Evolutionary conservation across 2,797 vertebrate genomes (phyloP).

Genomic region (Mormyrus hasselquistii): DNA sequence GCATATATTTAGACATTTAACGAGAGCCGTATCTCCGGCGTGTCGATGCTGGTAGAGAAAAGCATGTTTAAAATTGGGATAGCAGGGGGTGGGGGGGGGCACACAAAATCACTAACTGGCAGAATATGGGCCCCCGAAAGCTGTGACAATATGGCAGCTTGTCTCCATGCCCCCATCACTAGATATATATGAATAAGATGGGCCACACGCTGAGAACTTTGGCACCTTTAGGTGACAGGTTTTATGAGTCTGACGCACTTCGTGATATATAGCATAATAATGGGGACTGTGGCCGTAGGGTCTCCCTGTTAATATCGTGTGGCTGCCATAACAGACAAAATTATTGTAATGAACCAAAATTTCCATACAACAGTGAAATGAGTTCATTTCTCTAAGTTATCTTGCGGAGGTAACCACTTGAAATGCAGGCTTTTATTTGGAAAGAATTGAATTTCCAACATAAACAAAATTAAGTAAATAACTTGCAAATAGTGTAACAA

Average conservation of each 20-base stretch:
- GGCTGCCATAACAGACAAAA: constrained; percentile 68
- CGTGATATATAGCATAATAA: constrained; percentile 80
- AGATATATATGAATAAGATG: constrained; percentile 61
- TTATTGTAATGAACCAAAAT: constrained; percentile 77
- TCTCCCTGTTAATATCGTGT: constrained; percentile 68
- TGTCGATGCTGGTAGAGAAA: neutral
- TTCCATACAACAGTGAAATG: constrained; percentile 76
- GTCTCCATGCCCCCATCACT: constrained; percentile 50
- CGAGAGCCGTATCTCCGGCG: neutral
- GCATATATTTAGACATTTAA: neutral
- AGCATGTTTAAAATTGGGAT: constrained; percentile 31
- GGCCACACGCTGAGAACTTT: constrained; percentile 59
- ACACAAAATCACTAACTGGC: constrained; percentile 38
- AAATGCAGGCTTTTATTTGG: constrained; percentile 71
- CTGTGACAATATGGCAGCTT: constrained; percentile 45
- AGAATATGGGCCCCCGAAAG: constrained; percentile 46
- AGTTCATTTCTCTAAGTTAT: constrained; percentile 76
- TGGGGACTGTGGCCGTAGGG: constrained; percentile 65
- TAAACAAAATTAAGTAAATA: constrained; percentile 65
- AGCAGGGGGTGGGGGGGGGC: constrained; percentile 28
- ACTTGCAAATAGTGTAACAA: constrained; percentile 58
- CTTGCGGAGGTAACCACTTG: constrained; percentile 64
- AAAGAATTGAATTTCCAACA: constrained; percentile 62
- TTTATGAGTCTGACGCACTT: constrained; percentile 72
- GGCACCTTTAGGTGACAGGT: constrained; percentile 68